Conservation (phyloP, 2,888 invertebrate species). For the Spilarctia lutea region DNA sequence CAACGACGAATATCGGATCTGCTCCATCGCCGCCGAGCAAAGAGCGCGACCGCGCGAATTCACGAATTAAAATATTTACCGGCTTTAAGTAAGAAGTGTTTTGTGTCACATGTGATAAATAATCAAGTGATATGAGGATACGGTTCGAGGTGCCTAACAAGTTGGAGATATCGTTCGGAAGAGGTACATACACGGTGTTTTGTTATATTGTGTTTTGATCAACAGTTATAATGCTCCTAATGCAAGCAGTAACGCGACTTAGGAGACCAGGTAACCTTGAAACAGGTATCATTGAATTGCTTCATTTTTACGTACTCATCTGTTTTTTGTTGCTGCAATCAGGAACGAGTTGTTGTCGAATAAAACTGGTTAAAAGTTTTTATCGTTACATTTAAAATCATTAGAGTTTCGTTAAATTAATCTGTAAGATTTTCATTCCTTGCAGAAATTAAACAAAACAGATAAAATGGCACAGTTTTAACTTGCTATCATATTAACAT, state of each 20-base stretch:
- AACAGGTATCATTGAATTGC: conserved; percentile 19
- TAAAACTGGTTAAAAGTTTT: conserved; percentile 35
- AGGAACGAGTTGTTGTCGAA: conserved; percentile 19
- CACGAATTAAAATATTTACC: conserved; percentile 44
- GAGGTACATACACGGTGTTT: conserved; percentile 69
- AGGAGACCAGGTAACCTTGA: conserved; percentile 44
- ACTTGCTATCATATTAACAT: conserved; percentile 29
- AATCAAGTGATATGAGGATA: conserved; percentile 80
- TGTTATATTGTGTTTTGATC: conserved; percentile 52
- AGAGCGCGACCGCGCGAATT: conserved; percentile 51
- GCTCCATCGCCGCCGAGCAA: conserved; percentile 64
- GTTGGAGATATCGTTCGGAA: conserved; percentile 83
- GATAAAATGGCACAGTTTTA: conserved; percentile 27
- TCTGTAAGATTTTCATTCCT: conserved; percentile 6
- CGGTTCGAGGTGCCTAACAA: conserved; percentile 84
- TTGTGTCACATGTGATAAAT: conserved; percentile 57
- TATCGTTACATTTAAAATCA: not conserved
- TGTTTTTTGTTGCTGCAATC: conserved; percentile 3
- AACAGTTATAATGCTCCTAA: conserved; percentile 41
- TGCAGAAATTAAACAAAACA: conserved; percentile 16
- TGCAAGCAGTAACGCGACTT: conserved; percentile 43
- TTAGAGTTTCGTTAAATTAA: not conserved
- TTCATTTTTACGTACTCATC: conserved; percentile 16
- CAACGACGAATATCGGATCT: conserved; percentile 74
- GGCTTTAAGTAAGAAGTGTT: conserved; percentile 56